These are phyloP conservation scores for Bellardia pandia DNA, from an alignment of 2,888 invertebrate genomes.

Conservation along the genomic window DNA sequence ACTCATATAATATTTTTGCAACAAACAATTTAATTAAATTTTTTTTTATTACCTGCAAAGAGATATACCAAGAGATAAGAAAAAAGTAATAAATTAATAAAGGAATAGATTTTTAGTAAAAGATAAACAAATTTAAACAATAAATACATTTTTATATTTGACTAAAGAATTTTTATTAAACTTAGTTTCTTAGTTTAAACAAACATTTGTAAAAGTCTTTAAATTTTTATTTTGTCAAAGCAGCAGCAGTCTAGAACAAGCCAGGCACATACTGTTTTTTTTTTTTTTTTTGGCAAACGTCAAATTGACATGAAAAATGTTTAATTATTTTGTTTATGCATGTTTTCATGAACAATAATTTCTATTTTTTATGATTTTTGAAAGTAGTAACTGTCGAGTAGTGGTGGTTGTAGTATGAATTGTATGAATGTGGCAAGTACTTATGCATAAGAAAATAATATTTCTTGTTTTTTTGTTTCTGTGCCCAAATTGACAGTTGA, in stretches of 20 bases:
- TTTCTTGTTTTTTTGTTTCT: conserved; percentile 23
- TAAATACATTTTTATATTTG: no score
- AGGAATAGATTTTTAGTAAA: not conserved
- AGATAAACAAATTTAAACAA: not conserved
- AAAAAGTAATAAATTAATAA: not conserved
- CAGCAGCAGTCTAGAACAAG: not conserved
- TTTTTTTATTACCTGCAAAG: conserved; percentile 43
- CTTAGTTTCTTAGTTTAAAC: no score
- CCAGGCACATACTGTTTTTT: not conserved
- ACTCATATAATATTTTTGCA: conserved; percentile 15
- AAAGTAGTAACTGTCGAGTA: conserved; percentile 36
- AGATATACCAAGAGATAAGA: conserved; percentile 27
- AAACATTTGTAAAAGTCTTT: not conserved
- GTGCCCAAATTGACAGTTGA: conserved; percentile 60
- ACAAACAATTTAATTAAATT: not conserved
- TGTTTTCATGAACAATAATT: conserved; percentile 32
- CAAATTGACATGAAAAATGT: conserved; percentile 30
- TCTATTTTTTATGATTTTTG: not conserved
- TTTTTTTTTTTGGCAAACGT: no score
- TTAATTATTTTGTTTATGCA: conserved; percentile 8
- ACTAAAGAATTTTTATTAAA: no score
- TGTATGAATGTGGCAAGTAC: not conserved
- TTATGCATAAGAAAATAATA: conserved; percentile 16
- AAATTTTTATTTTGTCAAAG: no score
- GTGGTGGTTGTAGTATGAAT: not conserved